Conservation (phyloP, 2,888 invertebrate genomes). For the Andrena fulva region DNA sequence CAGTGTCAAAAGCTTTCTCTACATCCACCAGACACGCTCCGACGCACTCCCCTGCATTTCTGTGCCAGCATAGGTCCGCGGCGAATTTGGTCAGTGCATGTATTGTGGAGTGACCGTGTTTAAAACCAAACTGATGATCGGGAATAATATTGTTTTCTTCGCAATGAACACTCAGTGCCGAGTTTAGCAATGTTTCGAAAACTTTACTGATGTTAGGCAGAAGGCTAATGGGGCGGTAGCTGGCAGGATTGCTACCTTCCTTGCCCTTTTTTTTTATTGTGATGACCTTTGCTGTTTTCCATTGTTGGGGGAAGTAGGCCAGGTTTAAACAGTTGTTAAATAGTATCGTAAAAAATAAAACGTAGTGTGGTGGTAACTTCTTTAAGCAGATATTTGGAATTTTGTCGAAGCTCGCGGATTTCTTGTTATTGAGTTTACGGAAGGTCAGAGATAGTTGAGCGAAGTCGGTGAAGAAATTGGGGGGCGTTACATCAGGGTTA, state of each 20-base stretch:
- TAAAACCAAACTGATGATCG: neutral
- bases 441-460: neutral
- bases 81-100: too few species aligned
- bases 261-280: conserved; percentile 11
- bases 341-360: neutral
- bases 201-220: neutral
- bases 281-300: conserved; percentile 23
- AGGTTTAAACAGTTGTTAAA: conserved; percentile 35
- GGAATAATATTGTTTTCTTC: neutral
- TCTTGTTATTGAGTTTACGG: conserved; percentile 17
- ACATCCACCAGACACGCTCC: too few species aligned
- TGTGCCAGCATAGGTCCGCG: too few species aligned
- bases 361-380: neutral
- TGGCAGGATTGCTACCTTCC: neutral
- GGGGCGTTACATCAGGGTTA: neutral
- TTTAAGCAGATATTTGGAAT: conserved; percentile 7
- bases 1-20: too few species aligned
- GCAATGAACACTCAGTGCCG: neutral
- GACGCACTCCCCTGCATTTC: too few species aligned
- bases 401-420: conserved; percentile 10
- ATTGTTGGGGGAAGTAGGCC: conserved; percentile 1
- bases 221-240: conserved; percentile 12
- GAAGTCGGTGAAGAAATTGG: neutral
- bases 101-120: too few species aligned
- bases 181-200: conserved; percentile 5